These are phyloP conservation scores for Plusia festucae DNA, from an alignment of 2,888 invertebrate genomes.

Conservation along the genomic window DNA sequence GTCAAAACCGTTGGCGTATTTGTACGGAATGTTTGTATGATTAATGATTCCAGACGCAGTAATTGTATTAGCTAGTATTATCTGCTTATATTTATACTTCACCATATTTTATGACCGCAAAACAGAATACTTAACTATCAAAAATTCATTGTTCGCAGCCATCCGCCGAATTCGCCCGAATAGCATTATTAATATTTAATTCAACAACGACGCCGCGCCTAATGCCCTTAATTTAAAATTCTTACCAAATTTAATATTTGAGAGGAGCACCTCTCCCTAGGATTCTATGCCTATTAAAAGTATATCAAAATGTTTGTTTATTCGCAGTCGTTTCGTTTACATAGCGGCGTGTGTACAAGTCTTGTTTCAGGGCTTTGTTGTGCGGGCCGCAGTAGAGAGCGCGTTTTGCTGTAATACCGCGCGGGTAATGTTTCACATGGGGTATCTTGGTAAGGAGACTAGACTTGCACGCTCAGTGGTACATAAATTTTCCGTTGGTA, in stretches of 20 bases:
- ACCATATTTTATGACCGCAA: conserved; percentile 81
- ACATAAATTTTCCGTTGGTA: conserved; percentile 85
- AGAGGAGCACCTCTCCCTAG: conserved; percentile 74
- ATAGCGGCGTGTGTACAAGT: conserved; percentile 65
- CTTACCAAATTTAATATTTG: conserved; percentile 87
- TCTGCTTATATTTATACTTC: conserved; percentile 69
- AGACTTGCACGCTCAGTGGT: conserved; percentile 84
- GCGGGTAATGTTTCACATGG: conserved; percentile 70
- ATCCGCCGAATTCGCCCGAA: conserved; percentile 74
- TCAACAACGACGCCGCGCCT: conserved; percentile 79
- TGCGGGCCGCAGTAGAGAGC: conserved; percentile 73
- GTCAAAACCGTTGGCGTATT: conserved; percentile 53
- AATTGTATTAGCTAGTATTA: not conserved
- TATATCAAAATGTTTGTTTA: conserved; percentile 66
- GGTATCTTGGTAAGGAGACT: conserved; percentile 72
- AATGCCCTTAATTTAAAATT: conserved; percentile 86
- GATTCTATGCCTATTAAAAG: conserved; percentile 71
- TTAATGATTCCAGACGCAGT: conserved; percentile 32
- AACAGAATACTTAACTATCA: conserved; percentile 80
- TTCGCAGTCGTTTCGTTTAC: conserved; percentile 78
- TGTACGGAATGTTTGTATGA: conserved; percentile 22
- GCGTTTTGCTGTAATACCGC: conserved; percentile 68
- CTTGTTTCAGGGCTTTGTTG: conserved; percentile 42
- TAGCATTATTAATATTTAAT: conserved; percentile 87
- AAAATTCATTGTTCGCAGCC: conserved; percentile 83